A percentile compares a stretch with the other conserved stretches of the same genome.
These are phyloP conservation scores for Myrmophylax atrothorax DNA, from an alignment of 2,113 vertebrate genomes.

Conservation along the genomic window DNA sequence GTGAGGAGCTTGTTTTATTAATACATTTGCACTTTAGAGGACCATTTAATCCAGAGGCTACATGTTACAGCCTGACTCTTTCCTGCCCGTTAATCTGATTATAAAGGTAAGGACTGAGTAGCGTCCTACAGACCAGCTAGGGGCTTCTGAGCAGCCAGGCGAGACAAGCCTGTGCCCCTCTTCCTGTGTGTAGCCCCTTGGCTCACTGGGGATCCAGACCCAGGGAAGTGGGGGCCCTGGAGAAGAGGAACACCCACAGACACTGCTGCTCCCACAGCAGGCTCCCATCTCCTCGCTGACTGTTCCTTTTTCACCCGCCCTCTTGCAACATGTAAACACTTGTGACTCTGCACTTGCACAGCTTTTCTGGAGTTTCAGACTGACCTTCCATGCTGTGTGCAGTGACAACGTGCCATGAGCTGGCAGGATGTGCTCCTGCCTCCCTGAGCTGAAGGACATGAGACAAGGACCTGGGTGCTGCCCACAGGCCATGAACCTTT, in stretches of 20 bases:
- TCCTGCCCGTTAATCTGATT: constrained; percentile 23
- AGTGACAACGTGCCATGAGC: accelerated
- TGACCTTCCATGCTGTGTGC: accelerated
- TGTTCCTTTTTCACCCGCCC: neutral
- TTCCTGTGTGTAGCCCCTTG: neutral
- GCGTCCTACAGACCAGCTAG: neutral
- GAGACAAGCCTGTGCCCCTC: neutral
- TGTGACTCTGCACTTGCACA: neutral
- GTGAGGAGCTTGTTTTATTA: constrained; percentile 4
- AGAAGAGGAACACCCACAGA: neutral
- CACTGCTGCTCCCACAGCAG: accelerated
- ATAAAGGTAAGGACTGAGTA: neutral
- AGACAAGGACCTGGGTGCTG: neutral
- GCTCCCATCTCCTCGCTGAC: neutral
- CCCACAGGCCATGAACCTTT: neutral
- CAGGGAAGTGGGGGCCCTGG: neutral
- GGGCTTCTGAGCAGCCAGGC: neutral
- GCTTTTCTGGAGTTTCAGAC: neutral
- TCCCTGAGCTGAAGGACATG: accelerated
- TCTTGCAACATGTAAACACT: neutral
- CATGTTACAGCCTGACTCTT: neutral
- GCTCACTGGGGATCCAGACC: neutral
- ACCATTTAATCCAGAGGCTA: neutral
- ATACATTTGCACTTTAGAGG: constrained; percentile 13
- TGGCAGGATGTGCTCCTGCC: neutral